Evolutionary conservation across 2,797 vertebrate species (phyloP), one percentile per base, ranked within the genome.

Genomic region (Salarias fasciatus): DNA sequence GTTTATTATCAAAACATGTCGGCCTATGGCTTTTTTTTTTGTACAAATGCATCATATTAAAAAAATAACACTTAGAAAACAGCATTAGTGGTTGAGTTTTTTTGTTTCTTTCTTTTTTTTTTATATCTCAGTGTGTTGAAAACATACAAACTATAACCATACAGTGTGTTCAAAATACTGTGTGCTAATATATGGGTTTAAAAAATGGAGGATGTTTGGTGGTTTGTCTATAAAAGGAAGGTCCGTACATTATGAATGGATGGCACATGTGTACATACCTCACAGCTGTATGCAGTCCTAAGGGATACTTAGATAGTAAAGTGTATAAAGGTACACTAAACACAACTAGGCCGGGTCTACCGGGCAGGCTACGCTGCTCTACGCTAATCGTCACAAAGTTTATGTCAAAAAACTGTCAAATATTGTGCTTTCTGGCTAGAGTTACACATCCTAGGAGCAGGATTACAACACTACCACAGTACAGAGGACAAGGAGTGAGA

Each of bases 1-100:
- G 80, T 91, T 91, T 91, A 89, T 91, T 91, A 92, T 91, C 89
- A 91, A 91, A 92, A 91, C 86, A 89, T 81, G 81, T 86, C 83
- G 81, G 85, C 79, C 83, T 85, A 88, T 89, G 89, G 87, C 86
- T 91, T 91, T 88, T 24, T 24, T 24, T 24, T 24, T 90, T 90
- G 77, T 91, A 92, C 90, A 92, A 89, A 91, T 91, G 87, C 83
- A 69, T 92, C 69, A 66, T 90, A 86, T 89, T 89, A 89, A 87
- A 89, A 87, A 91, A 89, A 89, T 85, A 87, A 86, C 83, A 90
- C 86, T 90, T 88, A 88, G 68, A 90, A 91, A 90, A 85, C 75
- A 58, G 75, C 63, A 79, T 85, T 85, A 85, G 83, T 85, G 82
- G 76, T 84, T 87, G 72, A 68, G 53, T 68, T 67, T 31, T 75